These are phyloP conservation scores for Hemicentrotus pulcherrimus DNA, from an alignment of 35 echinoderm and acorn worm genomes.

Conservation along the genomic window DNA sequence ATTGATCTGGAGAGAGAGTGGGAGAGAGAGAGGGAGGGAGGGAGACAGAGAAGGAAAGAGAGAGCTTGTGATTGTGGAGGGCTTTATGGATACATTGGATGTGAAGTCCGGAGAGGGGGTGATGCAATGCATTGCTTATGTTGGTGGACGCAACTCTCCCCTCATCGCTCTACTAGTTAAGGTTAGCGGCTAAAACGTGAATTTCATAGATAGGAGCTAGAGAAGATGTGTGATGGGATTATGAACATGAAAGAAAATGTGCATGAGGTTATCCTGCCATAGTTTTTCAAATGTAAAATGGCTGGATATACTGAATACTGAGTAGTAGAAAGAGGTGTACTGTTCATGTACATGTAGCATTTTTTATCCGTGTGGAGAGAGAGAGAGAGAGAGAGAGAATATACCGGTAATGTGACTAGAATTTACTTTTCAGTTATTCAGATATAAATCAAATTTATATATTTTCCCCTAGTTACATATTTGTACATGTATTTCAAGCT, in stretches of 20 bases:
- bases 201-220: neutral
- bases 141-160: neutral
- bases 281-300: too few relatives aligned
- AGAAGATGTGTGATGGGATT: neutral
- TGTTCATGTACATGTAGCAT: too few relatives aligned
- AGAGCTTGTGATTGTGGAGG: neutral
- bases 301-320: too few relatives aligned
- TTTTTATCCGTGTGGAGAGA: too few relatives aligned
- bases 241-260: neutral
- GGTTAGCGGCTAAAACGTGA: neutral
- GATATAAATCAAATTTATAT: too few relatives aligned
- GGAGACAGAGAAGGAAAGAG: neutral
- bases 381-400: too few relatives aligned
- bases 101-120: neutral
- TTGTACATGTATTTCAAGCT: too few relatives aligned
- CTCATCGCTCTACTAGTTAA: neutral
- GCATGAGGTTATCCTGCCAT: too few relatives aligned
- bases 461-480: too few relatives aligned
- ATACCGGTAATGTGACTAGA: too few relatives aligned
- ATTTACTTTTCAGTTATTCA: too few relatives aligned
- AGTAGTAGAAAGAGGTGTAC: too few relatives aligned
- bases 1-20: constrained; percentile 19
- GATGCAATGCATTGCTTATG: constrained; percentile 7
- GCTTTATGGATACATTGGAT: neutral
- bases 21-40: neutral